Evolutionary conservation across 2,888 invertebrate species (phyloP), one percentile per base, ranked within the genome.

Genomic region (Cybosia mesomella): DNA sequence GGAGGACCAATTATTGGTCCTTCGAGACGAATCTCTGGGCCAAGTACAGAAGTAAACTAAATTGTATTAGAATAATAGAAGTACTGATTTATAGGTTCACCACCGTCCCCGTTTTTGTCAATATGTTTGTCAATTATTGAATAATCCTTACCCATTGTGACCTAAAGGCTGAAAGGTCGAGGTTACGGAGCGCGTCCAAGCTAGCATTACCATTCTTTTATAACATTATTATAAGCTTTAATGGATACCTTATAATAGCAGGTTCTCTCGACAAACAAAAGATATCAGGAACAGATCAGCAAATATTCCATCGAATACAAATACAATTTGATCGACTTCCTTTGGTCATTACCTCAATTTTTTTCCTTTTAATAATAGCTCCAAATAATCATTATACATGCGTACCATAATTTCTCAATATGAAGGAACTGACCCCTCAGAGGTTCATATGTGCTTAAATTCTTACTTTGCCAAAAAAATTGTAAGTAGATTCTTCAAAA

Each of bases 361-460:
- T 28, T 61, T 43, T 32, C 13, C 11, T 58, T 21, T n/a, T 58
- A 43, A 39, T 60, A 24, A 43, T 18, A 11, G 4, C 18, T 24
- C 10, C 18, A 28, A 18, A 24, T 15, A 18, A n/a, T 43, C n/a
- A 43, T 49, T 11, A 53, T 43, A 21, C 7, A 0, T 0, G n/a
- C n/a, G 58, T 13, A 9, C 32, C 34, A 54, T 15, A 9, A 58
- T 62, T 55, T 63, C 66, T 66, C 55, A 66, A 72, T 68, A 59
- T 65, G 57, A 55, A n/a, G n/a, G n/a, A 39, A 49, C n/a, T n/a
- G n/a, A n/a, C n/a, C n/a, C n/a, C n/a, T 49, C 9, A 28, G 28
- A 28, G 5, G 28, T n/a, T n/a, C n/a, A n/a, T n/a, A n/a, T n/a
- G 5, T 28, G 28, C 28, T 28, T 28, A 28, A 28, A 28, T 28